These are phyloP conservation scores for Galeopsomyia nigrocyanea DNA, from an alignment of 2,888 invertebrate genomes.

Conservation along the genomic window DNA sequence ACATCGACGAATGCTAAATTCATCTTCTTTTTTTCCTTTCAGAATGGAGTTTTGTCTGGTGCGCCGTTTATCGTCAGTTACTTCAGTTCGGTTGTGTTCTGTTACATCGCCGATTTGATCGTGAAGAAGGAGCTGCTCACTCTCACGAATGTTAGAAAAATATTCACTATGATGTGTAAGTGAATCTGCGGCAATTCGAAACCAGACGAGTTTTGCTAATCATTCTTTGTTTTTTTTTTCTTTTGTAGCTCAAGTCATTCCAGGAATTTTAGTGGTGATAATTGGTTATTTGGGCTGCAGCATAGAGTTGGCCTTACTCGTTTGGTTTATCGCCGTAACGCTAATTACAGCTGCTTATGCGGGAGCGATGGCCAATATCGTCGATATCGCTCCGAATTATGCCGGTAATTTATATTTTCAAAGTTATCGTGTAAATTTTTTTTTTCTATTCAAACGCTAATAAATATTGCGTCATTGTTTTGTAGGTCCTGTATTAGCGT, in stretches of 20 bases:
- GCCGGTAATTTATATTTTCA: conserved; percentile 70
- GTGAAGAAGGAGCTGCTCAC: conserved; percentile 73
- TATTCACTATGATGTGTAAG: conserved; percentile 76
- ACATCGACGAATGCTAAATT: neutral
- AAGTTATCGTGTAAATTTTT: neutral
- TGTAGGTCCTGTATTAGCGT: conserved; percentile 76
- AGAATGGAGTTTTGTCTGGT: conserved; percentile 79
- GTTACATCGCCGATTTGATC: conserved; percentile 77
- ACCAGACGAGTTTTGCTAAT: too few relatives aligned
- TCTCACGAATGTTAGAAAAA: conserved; percentile 76
- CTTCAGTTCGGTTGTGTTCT: conserved; percentile 78
- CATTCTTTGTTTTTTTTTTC: neutral
- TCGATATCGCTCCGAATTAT: conserved; percentile 84
- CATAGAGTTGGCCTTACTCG: conserved; percentile 72
- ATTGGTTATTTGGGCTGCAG: conserved; percentile 78
- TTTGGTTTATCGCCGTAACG: conserved; percentile 80
- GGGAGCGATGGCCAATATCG: conserved; percentile 82
- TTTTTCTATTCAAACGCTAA: neutral
- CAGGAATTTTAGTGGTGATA: conserved; percentile 75
- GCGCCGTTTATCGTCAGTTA: conserved; percentile 80
- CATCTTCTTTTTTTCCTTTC: conserved; percentile 52
- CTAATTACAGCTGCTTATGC: conserved; percentile 81
- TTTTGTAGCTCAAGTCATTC: conserved; percentile 76
- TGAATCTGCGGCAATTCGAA: neutral
- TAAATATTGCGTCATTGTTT: conserved; percentile 3